Percentiles rank a stretch among this genome's conserved stretches.
Conservation (phyloP, 2,113 vertebrate genomes). For the Phalacrocorax aristotelis region DNA sequence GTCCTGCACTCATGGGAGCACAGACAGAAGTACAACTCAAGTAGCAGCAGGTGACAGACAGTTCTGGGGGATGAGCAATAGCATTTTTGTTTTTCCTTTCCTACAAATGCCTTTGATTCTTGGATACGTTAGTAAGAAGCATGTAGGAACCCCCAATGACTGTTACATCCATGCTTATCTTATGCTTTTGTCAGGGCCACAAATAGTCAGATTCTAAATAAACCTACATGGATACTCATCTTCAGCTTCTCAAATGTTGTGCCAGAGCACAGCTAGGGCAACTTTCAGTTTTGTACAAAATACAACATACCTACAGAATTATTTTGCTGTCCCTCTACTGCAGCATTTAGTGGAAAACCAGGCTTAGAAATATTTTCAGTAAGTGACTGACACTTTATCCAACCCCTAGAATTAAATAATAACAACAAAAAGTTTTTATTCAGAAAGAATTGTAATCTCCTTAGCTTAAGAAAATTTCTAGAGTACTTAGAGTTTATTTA, state of each 20-base stretch:
- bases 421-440: not conserved
- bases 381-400: not conserved
- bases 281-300: not conserved
- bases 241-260: not conserved
- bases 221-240: not conserved
- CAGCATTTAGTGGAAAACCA: not conserved
- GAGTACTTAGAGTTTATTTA: not conserved
- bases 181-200: not conserved
- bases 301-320: slow-evolving; percentile 59
- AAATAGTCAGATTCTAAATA: not conserved
- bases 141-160: not conserved
- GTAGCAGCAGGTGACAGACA: not conserved
- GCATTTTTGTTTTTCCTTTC: not conserved
- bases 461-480: not conserved
- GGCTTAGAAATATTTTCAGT: not conserved
- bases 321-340: not conserved
- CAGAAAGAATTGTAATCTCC: not conserved
- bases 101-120: not conserved
- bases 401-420: slow-evolving; percentile 31
- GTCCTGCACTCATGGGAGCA: not conserved
- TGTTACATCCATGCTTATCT: not conserved
- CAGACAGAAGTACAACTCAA: not conserved
- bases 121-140: not conserved
- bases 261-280: not conserved
- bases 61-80: not conserved